Evolutionary conservation across 30 jellyfish, hydroid and myxozoan species (phyloP).

Genomic region (Rhopilema esculentum): DNA sequence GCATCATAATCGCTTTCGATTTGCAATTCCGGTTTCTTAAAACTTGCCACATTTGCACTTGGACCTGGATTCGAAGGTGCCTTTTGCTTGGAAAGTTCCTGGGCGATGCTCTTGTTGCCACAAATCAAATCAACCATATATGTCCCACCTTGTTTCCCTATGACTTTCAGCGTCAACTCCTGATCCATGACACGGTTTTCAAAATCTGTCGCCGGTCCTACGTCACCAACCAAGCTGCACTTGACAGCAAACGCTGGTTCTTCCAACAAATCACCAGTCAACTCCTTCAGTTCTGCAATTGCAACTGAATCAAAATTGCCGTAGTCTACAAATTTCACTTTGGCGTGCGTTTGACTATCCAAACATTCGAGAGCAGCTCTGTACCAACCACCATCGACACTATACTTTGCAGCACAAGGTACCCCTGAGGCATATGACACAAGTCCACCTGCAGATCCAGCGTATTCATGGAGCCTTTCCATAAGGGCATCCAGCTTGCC

Average conservation of each 20-base stretch:
- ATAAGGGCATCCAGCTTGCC: conserved; percentile 43
- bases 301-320: conserved; percentile 30
- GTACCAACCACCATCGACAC: conserved; percentile 64
- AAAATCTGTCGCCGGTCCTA: conserved; percentile 25
- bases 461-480: conserved; percentile 38
- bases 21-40: conserved; percentile 6
- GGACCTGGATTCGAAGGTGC: background rate
- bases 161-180: conserved; percentile 14
- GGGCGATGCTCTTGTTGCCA: conserved; percentile 18
- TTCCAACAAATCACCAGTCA: conserved; percentile 14
- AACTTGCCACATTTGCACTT: background rate
- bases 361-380: conserved; percentile 36
- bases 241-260: conserved; percentile 10
- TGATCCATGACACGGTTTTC: conserved; percentile 23
- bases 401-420: conserved; percentile 55
- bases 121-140: conserved; percentile 15
- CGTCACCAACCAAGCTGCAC: conserved; percentile 38
- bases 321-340: conserved; percentile 55
- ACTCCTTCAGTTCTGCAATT: conserved; percentile 5
- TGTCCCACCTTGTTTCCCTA: conserved; percentile 9
- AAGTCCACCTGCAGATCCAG: background rate
- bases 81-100: background rate
- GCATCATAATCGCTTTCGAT: conserved; percentile 1
- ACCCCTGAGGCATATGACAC: conserved; percentile 25
- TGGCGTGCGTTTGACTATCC: conserved; percentile 23